Evolutionary conservation across 2,888 invertebrate species (phyloP).

Genomic region (Lycocerus yunnanus): DNA sequence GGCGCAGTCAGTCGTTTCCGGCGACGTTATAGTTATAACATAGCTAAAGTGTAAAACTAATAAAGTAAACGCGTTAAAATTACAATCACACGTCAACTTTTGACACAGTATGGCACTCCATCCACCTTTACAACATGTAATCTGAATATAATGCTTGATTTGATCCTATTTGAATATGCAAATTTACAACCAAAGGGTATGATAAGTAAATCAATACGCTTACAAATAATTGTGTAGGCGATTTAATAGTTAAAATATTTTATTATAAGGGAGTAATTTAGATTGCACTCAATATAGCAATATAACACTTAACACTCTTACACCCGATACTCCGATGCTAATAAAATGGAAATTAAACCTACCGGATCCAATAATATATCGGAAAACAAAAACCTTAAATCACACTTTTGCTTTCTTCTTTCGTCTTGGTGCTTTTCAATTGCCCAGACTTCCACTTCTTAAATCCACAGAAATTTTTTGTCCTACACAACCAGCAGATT

Average conservation of each 20-base stretch:
- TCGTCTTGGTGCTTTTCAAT: too few relatives aligned
- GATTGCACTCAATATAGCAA: background rate
- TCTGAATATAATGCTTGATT: slow-evolving; percentile 37
- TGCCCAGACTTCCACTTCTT: too few relatives aligned
- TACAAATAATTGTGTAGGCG: slow-evolving; percentile 9
- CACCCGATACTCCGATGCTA: background rate
- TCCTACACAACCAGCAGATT: too few relatives aligned
- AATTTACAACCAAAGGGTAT: slow-evolving; percentile 28
- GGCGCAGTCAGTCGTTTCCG: slow-evolving; percentile 11
- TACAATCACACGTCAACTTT: slow-evolving; percentile 34
- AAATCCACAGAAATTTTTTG: too few relatives aligned
- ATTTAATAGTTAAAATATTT: slow-evolving; percentile 24
- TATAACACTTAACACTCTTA: background rate
- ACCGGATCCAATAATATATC: background rate
- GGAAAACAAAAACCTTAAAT: background rate
- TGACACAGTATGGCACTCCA: slow-evolving; percentile 32
- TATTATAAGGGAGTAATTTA: slow-evolving; percentile 8
- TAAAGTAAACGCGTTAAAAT: slow-evolving; percentile 33
- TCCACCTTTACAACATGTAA: slow-evolving; percentile 30
- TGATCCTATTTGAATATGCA: slow-evolving; percentile 37
- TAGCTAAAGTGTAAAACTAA: slow-evolving; percentile 26
- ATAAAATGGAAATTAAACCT: background rate
- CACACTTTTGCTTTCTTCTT: too few relatives aligned
- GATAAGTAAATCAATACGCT: slow-evolving; percentile 27
- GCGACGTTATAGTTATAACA: slow-evolving; percentile 6